phyloP scores from a whole-genome alignment of 2,888 invertebrate species.

The Eumerus sabulonum region DNA sequence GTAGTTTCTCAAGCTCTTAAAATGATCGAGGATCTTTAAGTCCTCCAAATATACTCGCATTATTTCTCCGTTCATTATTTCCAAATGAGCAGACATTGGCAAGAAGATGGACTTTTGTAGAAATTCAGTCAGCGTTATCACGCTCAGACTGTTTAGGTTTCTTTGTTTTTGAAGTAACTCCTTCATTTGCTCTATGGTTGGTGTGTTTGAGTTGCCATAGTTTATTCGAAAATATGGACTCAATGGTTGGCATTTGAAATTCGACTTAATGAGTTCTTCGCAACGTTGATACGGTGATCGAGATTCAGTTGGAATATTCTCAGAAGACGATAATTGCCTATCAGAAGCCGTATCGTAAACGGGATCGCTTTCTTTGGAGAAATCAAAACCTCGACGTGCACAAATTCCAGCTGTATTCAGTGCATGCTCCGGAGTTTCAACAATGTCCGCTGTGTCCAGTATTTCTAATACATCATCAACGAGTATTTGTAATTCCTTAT shows the following conservation, averaged over 20 bases:
- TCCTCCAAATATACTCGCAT: constrained; percentile 85
- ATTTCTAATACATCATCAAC: constrained; percentile 36
- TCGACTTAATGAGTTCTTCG: constrained; percentile 71
- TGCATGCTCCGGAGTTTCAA: constrained; percentile 72
- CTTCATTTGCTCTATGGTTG: constrained; percentile 45
- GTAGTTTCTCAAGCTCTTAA: constrained; percentile 87
- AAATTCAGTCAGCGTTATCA: constrained; percentile 80
- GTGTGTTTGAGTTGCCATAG: constrained; percentile 41
- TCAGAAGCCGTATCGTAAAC: constrained; percentile 38
- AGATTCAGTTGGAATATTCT: constrained; percentile 9
- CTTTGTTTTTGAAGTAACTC: constrained; percentile 62
- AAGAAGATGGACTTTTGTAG: constrained; percentile 84
- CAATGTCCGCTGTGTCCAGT: constrained; percentile 49
- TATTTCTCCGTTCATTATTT: constrained; percentile 86
- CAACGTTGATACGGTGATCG: constrained; percentile 71
- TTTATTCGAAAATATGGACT: constrained; percentile 71
- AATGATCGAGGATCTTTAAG: constrained; percentile 82
- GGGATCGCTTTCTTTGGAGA: constrained; percentile 46
- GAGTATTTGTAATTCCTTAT: constrained; percentile 57
- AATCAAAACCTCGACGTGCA: constrained; percentile 72
- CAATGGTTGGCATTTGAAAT: constrained; percentile 71
- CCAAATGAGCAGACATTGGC: constrained; percentile 84
- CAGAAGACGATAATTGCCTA: constrained; percentile 24
- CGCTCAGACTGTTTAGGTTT: constrained; percentile 71
- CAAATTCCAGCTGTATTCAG: constrained; percentile 73